These are phyloP conservation scores for Leptobrachium leishanense DNA, from an alignment of 2,113 vertebrate species.

Conservation along the genomic window DNA sequence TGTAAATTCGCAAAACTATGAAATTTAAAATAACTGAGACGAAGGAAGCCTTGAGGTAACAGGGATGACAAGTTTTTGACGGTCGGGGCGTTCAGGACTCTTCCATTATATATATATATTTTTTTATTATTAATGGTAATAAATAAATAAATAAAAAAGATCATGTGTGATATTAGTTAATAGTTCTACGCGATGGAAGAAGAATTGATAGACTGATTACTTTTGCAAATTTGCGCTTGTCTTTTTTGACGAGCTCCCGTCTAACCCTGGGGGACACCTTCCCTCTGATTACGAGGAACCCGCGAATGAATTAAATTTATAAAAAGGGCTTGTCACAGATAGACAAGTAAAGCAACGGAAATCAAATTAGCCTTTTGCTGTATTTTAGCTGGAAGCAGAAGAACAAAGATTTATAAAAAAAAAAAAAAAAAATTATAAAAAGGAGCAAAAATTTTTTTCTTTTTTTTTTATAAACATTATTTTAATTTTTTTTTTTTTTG, in stretches of 20 bases:
- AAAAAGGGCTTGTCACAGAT: conserved; percentile 88
- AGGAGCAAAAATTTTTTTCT: background rate
- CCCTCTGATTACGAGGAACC: conserved; percentile 96
- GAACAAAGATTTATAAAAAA: background rate
- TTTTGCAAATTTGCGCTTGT: conserved; percentile 86
- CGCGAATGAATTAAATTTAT: conserved; percentile 98
- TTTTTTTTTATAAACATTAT: too few relatives aligned
- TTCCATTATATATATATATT: conserved; percentile 70
- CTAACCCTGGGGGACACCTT: conserved; percentile 94
- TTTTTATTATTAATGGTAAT: background rate
- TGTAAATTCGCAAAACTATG: conserved; percentile 98
- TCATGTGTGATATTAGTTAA: conserved; percentile 87
- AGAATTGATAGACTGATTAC: conserved; percentile 91
- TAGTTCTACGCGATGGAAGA: conserved; percentile 74
- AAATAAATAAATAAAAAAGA: conserved; percentile 61
- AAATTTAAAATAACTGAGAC: conserved; percentile 98
- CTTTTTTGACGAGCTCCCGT: conserved; percentile 79
- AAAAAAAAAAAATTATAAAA: conserved; percentile 11
- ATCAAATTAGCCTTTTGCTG: conserved; percentile 71
- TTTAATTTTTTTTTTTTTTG: too few relatives aligned
- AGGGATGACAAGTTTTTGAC: conserved; percentile 79
- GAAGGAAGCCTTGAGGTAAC: conserved; percentile 87
- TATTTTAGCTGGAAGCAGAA: background rate
- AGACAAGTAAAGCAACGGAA: conserved; percentile 80
- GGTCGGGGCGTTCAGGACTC: conserved; percentile 78